phyloP scores from a whole-genome alignment of 2,113 vertebrate genomes.

The Heteronetta atricapilla region DNA sequence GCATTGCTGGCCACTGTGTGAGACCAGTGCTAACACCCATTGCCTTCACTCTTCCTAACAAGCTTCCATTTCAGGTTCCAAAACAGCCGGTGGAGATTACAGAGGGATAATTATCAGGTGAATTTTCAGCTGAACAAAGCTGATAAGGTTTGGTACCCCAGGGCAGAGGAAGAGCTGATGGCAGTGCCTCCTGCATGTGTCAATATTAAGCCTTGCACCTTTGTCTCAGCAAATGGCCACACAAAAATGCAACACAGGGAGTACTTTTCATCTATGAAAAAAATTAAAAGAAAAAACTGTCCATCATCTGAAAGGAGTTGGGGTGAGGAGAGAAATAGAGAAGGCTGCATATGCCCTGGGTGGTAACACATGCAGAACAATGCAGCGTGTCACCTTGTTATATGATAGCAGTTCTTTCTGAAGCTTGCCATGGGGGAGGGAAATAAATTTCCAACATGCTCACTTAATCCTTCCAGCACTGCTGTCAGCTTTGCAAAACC shows the following conservation, averaged over 20 bases:
- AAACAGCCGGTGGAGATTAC: not conserved
- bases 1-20: not conserved
- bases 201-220: not conserved
- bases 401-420: not conserved
- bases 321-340: not conserved
- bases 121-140: not conserved
- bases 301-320: not conserved
- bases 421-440: not conserved
- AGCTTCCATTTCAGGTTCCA: not conserved
- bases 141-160: not conserved
- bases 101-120: not conserved
- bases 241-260: rapidly evolving
- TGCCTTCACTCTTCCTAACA: not conserved
- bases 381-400: not conserved
- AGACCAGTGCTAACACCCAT: not conserved
- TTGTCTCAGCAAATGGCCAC: too few species aligned
- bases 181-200: rapidly evolving
- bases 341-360: not conserved
- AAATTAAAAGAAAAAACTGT: not conserved
- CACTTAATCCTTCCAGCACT: not conserved
- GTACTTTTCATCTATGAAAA: not conserved
- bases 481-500: not conserved
- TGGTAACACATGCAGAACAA: not conserved
- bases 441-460: not conserved
- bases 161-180: not conserved